Evolutionary conservation across 2,797 vertebrate species (phyloP).

Genomic region (Sebastiscus albofasciatus): DNA sequence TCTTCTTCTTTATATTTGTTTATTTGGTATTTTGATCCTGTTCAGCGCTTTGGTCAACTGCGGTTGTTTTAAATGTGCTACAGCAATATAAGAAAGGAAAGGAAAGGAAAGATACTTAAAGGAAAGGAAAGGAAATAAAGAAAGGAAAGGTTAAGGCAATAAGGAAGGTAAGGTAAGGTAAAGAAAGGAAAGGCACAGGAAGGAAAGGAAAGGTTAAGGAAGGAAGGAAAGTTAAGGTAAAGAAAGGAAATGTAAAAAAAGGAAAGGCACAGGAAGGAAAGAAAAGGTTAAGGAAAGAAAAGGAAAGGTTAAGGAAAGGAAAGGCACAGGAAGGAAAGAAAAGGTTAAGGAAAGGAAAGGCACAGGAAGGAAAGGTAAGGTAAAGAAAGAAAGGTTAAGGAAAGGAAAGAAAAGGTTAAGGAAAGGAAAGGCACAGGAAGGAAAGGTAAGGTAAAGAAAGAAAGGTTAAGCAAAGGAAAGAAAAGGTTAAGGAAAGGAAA

Average conservation of each 20-base stretch:
- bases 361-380: neutral
- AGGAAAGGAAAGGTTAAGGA: neutral
- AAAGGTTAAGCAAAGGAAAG: neutral
- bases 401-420: neutral
- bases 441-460: neutral
- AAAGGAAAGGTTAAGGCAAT: no score
- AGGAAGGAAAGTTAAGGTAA: fast-evolving
- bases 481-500: no score
- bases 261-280: neutral
- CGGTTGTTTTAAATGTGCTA: no score
- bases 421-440: neutral
- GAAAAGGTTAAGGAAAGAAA: neutral
- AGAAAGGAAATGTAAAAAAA: neutral
- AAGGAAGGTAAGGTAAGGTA: neutral
- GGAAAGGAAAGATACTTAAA: no score
- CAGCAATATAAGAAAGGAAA: neutral
- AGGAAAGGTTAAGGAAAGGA: neutral
- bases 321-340: neutral
- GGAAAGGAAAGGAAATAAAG: no score
- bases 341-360: no score
- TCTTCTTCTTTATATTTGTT: no score
- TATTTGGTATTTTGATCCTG: no score
- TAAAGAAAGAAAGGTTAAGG: neutral
- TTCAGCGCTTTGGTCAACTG: no score
- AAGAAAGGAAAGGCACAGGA: neutral